Evolutionary conservation across 2,113 vertebrate genomes (phyloP).

Genomic region (Fregata magnificens): DNA sequence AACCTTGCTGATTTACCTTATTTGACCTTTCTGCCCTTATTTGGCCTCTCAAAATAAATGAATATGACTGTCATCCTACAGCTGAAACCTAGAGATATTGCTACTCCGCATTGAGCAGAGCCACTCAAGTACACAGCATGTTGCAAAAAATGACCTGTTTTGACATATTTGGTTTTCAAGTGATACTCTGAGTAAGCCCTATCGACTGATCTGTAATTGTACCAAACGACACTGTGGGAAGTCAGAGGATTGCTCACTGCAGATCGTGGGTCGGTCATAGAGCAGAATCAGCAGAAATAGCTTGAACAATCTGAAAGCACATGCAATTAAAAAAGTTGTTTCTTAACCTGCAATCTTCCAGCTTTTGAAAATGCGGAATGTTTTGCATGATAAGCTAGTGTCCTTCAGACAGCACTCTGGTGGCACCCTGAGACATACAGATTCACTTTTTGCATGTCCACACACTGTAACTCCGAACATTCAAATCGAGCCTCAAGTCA

Average conservation of each 20-base stretch:
- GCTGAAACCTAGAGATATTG: background rate
- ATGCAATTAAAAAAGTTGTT: background rate
- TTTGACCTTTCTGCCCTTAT: background rate
- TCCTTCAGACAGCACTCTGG: background rate
- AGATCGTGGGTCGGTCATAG: background rate
- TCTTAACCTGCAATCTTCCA: background rate
- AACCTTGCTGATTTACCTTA: background rate
- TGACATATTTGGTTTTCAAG: background rate
- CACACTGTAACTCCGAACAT: fast-evolving
- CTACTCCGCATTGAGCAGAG: background rate
- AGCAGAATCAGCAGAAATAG: background rate
- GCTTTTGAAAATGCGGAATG: fast-evolving
- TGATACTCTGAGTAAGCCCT: background rate
- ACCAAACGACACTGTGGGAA: background rate
- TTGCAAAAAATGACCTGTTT: background rate
- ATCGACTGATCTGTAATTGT: background rate
- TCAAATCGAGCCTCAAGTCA: background rate
- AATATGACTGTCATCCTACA: background rate
- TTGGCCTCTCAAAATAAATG: background rate
- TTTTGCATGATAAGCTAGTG: fast-evolving
- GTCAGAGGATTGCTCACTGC: background rate
- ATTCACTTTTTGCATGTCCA: background rate
- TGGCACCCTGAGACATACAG: fast-evolving
- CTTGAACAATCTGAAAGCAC: background rate
- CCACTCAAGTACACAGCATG: background rate